Evolutionary conservation across 2,888 invertebrate genomes (phyloP), one percentile per base, ranked within the genome.

Genomic region (Steromphala cineraria): DNA sequence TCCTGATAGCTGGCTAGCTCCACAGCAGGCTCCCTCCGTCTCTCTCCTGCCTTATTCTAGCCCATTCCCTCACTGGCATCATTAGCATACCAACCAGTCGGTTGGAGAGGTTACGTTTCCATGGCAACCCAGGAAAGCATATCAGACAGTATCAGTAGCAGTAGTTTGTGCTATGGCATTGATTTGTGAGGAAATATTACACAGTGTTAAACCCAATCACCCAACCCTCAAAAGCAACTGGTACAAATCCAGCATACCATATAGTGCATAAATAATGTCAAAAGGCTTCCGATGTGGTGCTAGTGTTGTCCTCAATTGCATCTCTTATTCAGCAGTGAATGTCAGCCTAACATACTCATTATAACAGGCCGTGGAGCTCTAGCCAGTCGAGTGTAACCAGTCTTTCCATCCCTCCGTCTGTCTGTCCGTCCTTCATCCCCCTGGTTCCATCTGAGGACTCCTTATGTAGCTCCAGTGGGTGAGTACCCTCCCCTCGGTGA

Each of bases 221-320:
- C 62, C 28, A 28, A 62, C 62, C 62, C 62, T 62, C 21, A 62
- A 24, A 62, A 62, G 28, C 62, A 62, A 62, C 28, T 62, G 24
- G 62, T 62, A 52, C 46, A n/a, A 75, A 52, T 24, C 46, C 75
- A 53, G 40, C 71, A 24, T 52, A 24, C 75, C 52, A 40, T 52
- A 36, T 52, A 75, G 46, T 75, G 75, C 75, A 75, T 75, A 75
- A 40, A 75, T 75, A 75, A 75, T 75, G 75, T 52, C 75, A 75
- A 52, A 52, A 75, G 46, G 19, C 19, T 75, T 40, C 19, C 28
- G 28, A 62, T 62, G 62, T 21, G 36, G 31, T 75, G 28, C 28
- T 36, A 4, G 5, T 67, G 36, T 75, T 75, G 40, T 52, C 75
- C 40, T 52, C 52, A 75, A 75, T 75, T 75, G 75, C 75, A 75